Evolutionary conservation across 2,113 vertebrate genomes (phyloP).

Genomic region (Lepus europaeus): DNA sequence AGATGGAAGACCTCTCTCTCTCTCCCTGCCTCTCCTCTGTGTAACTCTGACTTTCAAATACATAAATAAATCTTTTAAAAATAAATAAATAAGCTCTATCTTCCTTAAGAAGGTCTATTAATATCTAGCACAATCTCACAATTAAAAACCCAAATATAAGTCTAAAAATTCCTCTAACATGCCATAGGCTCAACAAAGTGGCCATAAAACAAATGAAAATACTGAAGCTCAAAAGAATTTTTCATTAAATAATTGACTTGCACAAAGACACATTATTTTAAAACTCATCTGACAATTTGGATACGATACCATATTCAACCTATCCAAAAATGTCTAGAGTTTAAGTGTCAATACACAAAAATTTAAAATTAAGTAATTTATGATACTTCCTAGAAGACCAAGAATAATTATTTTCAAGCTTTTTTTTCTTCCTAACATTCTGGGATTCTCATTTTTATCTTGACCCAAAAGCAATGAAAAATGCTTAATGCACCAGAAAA

Average conservation of each 20-base stretch:
- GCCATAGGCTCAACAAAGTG: not conserved
- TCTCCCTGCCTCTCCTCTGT: too few relatives aligned
- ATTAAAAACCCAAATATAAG: constrained; percentile 23
- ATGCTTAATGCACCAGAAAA: constrained; percentile 30
- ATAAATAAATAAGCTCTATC: not conserved
- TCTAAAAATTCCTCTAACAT: constrained; percentile 52
- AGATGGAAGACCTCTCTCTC: too few relatives aligned
- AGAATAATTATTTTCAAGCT: constrained; percentile 13
- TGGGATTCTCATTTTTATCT: not conserved
- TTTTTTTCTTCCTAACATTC: constrained; percentile 38
- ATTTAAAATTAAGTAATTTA: constrained; percentile 5
- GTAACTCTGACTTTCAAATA: too few relatives aligned
- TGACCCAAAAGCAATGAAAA: not conserved
- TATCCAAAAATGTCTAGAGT: not conserved
- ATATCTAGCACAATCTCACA: not conserved
- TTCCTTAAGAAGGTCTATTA: constrained; percentile 16
- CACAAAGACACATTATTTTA: not conserved
- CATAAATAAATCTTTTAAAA: not conserved
- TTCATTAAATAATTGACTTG: not conserved
- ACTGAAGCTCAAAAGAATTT: constrained; percentile 32
- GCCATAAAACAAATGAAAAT: constrained; percentile 44
- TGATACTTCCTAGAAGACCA: not conserved
- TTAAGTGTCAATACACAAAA: constrained; percentile 27
- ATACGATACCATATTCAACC: not conserved
- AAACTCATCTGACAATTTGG: constrained; percentile 42